Conservation (phyloP, 2,797 vertebrate species). For the Acanthiza pusilla region DNA sequence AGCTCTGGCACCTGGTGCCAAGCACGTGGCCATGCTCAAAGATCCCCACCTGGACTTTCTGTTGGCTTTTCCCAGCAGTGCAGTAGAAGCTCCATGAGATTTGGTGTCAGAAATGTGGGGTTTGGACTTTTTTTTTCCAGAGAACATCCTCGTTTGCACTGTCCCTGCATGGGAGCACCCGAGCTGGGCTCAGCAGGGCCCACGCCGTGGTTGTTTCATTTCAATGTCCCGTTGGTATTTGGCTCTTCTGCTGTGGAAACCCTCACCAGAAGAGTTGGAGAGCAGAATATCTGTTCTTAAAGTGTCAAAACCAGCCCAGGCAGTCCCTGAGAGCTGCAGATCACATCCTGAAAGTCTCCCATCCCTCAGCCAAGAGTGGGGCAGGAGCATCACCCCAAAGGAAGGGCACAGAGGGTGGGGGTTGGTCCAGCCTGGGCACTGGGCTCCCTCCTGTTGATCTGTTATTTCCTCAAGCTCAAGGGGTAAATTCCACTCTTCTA, state of each 20-base stretch:
- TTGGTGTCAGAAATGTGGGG: neutral
- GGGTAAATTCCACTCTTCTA: neutral
- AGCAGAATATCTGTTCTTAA: neutral
- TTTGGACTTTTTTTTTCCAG: neutral
- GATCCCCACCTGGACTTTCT: neutral
- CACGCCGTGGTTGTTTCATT: accelerated
- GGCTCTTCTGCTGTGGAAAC: neutral
- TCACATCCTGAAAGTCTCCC: neutral
- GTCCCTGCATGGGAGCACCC: neutral
- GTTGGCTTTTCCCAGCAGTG: neutral
- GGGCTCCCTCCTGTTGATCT: neutral
- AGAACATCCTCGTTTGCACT: neutral
- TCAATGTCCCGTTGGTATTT: neutral
- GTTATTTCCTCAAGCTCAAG: neutral
- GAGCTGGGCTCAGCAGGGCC: neutral
- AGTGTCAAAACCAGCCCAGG: neutral
- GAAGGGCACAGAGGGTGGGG: neutral
- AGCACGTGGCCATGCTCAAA: accelerated
- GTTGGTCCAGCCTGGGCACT: neutral
- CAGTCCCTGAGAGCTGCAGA: neutral
- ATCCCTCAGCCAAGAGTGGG: neutral
- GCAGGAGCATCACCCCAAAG: neutral
- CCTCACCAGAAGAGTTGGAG: neutral
- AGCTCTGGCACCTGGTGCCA: neutral
- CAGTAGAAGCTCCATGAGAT: neutral